Evolutionary conservation across 53 echinoderm and acorn worm genomes (phyloP).

Genomic region (Crossaster papposus): DNA sequence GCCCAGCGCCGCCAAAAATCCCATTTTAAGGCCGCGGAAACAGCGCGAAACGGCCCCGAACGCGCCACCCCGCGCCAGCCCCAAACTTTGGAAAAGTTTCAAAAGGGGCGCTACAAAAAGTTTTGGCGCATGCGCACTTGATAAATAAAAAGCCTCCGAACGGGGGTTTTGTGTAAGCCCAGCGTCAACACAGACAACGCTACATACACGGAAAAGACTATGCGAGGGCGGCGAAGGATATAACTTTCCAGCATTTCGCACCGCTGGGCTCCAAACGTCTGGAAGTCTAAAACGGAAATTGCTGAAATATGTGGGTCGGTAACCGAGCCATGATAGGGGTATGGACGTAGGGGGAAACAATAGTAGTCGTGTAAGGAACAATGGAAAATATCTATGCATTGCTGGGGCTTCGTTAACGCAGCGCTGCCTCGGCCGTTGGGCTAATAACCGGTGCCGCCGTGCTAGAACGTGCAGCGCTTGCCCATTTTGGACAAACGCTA

Average conservation of each 20-base stretch:
- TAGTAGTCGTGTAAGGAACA: constrained; percentile 47
- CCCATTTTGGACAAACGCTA: neutral
- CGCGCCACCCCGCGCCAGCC: too few species aligned
- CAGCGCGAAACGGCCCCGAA: constrained; percentile 47
- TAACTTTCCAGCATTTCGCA: constrained; percentile 29
- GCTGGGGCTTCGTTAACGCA: constrained; percentile 29
- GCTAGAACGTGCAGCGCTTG: constrained; percentile 37
- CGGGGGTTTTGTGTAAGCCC: constrained; percentile 58
- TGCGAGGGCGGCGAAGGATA: constrained; percentile 11
- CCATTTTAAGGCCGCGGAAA: constrained; percentile 32
- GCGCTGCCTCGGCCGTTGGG: constrained; percentile 39
- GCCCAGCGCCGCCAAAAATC: constrained; percentile 47
- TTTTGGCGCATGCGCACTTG: constrained; percentile 84
- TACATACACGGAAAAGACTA: constrained; percentile 47
- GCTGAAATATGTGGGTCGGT: neutral
- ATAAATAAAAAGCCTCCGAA: constrained; percentile 47
- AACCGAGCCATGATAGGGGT: constrained; percentile 8
- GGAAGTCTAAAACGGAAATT: neutral
- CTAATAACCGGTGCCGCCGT: constrained; percentile 29
- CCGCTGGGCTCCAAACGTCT: constrained; percentile 16
- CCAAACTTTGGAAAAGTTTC: constrained; percentile 66
- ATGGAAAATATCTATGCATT: constrained; percentile 43
- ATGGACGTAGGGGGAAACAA: constrained; percentile 46
- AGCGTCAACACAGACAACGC: constrained; percentile 62
- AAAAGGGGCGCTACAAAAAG: constrained; percentile 81